Evolutionary conservation across 1,140 invertebrate species (phyloP), one percentile per base, ranked within the genome.

Genomic region (Calliphora vicina): DNA sequence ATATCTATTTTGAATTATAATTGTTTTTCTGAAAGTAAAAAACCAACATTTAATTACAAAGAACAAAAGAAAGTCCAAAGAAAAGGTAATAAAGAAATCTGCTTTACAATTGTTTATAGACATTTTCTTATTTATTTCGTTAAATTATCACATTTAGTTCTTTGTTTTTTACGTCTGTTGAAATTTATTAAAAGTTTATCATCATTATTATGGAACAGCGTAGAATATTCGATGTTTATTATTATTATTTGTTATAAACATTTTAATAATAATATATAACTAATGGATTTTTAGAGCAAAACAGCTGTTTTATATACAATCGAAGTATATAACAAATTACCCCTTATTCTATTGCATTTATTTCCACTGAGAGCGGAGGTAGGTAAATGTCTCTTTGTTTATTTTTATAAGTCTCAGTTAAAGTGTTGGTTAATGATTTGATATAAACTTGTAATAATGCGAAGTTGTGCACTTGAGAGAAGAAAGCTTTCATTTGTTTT

Each of bases 161-260:
- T 67, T 67, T 67, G 61, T 67, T 67, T 23, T 67, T 23, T 23
- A 23, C 1, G 6, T 67, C 50, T 57, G 12, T 13, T 57, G 50
- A 10, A 67, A 67, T 67, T 67, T 17, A 23, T 67, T 67, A 67
- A 67, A 25, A 1, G 9, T 23, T 67, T 67, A 67, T 67, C 61
- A 67, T 57, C 50, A 57, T 2, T 35, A 35, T 35, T 67, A 20
- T 67, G 61, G 61, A 67, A 67, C 61, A 67, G n/a, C 61, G 61
- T n/a, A 67, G 61, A 67, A 67, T 67, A 67, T 67, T 67, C 61
- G n/a, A 67, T 10, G 20, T 67, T 67, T 67, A 12, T 67, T 67
- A 67, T 67, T 35, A 35, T 57, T 57, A 57, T 67, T 67, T 67
- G 9, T 67, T 67, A 23, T 25, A 23, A 67, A 67, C 17, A 23